A percentile compares a stretch with the other conserved stretches of the same genome.
phyloP scores from a whole-genome alignment of 2,797 vertebrate genomes.

The Varecia variegata region DNA sequence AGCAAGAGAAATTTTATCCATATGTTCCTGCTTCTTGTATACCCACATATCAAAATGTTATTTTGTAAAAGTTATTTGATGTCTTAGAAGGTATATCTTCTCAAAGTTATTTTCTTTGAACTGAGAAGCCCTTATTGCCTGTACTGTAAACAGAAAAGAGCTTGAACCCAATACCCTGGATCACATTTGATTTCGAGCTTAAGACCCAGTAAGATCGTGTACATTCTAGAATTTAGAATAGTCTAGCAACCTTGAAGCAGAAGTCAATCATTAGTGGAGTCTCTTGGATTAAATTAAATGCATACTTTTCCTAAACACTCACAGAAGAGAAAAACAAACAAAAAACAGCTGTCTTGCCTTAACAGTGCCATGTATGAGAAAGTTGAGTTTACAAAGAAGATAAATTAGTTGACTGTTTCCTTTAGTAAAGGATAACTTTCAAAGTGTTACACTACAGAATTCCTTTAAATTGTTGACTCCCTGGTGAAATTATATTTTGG shows the following conservation, averaged over 20 bases:
- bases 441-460: background rate
- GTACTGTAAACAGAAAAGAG: background rate
- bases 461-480: background rate
- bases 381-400: background rate
- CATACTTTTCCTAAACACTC: background rate
- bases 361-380: background rate
- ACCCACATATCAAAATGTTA: background rate
- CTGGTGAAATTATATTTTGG: background rate
- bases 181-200: background rate
- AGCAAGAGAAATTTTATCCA: background rate
- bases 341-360: background rate
- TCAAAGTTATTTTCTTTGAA: conserved; percentile 18
- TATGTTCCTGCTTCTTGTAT: background rate
- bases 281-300: background rate
- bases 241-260: background rate
- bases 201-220: background rate
- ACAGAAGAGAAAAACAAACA: background rate
- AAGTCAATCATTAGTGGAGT: background rate
- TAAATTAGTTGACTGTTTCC: background rate
- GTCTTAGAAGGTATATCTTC: background rate
- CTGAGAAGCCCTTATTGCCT: background rate
- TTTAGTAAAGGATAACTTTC: background rate
- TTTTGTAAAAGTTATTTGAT: conserved; percentile 9
- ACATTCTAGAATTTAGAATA: background rate
- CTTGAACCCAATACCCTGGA: background rate